Conservation (phyloP, 2,888 invertebrate species). For the Drosophila limbata region DNA sequence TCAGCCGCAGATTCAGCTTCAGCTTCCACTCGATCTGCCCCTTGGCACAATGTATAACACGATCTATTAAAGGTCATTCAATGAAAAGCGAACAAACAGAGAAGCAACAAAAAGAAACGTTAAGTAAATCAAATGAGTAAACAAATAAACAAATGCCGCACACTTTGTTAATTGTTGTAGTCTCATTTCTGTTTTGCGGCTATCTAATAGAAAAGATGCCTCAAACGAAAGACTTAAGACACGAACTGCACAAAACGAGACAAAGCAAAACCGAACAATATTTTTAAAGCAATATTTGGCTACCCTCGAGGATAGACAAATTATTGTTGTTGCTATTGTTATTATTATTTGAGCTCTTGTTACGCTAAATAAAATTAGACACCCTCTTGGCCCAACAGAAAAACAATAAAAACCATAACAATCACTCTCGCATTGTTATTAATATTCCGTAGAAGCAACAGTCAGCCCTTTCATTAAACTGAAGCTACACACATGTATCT, state of each 20-base stretch:
- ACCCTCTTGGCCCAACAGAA: conserved; percentile 32
- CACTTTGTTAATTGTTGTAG: conserved; percentile 71
- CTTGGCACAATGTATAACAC: conserved; percentile 72
- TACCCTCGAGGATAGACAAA: conserved; percentile 40
- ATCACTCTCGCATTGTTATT: conserved; percentile 29
- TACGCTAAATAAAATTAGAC: conserved; percentile 50
- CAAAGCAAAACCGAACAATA: conserved; percentile 21
- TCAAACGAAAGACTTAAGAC: conserved; percentile 73
- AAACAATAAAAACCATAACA: conserved; percentile 17
- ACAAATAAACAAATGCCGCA: conserved; percentile 57
- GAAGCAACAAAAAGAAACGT: conserved; percentile 32
- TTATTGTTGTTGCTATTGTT: conserved; percentile 21
- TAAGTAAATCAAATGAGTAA: conserved; percentile 67
- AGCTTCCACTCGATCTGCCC: conserved; percentile 40
- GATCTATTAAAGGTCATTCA: conserved; percentile 72
- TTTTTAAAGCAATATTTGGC: conserved; percentile 42
- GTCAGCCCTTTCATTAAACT: not conserved
- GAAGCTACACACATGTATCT: not conserved
- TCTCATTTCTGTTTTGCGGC: conserved; percentile 36
- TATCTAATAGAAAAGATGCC: conserved; percentile 57
- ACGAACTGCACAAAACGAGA: conserved; percentile 59
- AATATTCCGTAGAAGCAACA: not conserved
- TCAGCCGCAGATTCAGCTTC: conserved; percentile 28
- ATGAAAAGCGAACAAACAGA: conserved; percentile 39
- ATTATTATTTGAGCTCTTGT: conserved; percentile 22